phyloP scores from a whole-genome alignment of 1,140 invertebrate genomes.

The Goniozus legneri region DNA sequence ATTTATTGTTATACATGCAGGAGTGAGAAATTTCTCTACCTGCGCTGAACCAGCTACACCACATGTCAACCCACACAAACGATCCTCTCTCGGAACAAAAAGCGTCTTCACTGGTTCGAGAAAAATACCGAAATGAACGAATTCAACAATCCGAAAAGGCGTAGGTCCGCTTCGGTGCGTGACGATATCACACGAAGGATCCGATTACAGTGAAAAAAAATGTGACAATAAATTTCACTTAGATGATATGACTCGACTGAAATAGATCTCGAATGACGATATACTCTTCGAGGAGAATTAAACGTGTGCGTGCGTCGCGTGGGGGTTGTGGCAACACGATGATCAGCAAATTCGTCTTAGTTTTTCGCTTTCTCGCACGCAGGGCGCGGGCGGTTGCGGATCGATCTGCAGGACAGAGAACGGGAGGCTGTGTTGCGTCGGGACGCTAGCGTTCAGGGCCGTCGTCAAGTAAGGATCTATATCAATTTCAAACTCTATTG shows the following conservation, averaged over 20 bases:
- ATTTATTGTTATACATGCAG: no score
- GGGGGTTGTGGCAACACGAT: no score
- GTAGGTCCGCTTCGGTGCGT: background rate
- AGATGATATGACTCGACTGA: no score
- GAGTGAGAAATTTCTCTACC: no score
- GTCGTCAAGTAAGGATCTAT: background rate
- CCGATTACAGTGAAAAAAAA: background rate
- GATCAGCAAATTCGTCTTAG: no score
- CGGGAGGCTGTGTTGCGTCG: slow-evolving; percentile 22
- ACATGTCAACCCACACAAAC: slow-evolving; percentile 17
- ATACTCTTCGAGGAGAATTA: slow-evolving; percentile 9
- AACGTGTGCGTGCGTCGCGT: slow-evolving; percentile 12
- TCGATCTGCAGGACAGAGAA: slow-evolving; percentile 19
- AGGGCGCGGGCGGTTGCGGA: no score
- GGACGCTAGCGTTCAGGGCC: slow-evolving; percentile 16
- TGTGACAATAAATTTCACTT: background rate
- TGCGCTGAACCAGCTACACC: slow-evolving; percentile 18
- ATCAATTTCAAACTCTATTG: background rate
- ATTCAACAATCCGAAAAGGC: background rate
- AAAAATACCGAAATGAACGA: background rate
- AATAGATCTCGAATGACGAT: slow-evolving; percentile 5
- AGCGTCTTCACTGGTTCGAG: no score
- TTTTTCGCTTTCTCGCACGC: no score
- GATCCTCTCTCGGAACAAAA: no score
- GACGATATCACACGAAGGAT: background rate